Evolutionary conservation across 2,888 invertebrate species (phyloP).

Genomic region (Pollenia labialis): DNA sequence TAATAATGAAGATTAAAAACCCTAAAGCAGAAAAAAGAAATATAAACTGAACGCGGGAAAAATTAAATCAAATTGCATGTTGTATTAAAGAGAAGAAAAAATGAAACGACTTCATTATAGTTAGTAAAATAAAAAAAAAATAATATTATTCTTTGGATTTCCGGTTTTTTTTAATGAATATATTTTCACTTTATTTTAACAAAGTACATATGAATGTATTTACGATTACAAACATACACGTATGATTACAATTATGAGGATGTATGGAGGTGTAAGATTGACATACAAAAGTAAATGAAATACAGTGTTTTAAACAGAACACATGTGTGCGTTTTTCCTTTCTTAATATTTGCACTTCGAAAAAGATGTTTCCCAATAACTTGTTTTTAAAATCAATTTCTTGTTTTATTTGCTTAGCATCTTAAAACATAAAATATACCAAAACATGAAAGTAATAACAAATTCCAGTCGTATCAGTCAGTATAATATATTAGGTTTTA

Average conservation of each 20-base stretch:
- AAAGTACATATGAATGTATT: constrained; percentile 5
- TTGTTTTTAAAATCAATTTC: too few species aligned
- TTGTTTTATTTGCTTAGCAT: too few species aligned
- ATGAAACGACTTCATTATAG: constrained; percentile 17
- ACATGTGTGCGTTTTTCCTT: too few species aligned
- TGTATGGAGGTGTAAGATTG: neutral
- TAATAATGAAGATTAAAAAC: constrained; percentile 43
- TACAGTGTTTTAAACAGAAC: constrained; percentile 10
- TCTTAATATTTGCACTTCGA: too few species aligned
- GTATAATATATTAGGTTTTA: too few species aligned
- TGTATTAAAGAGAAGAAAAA: neutral
- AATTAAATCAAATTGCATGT: constrained; percentile 42
- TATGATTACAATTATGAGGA: neutral
- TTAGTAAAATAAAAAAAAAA: constrained; percentile 21
- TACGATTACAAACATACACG: neutral
- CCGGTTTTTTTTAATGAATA: neutral
- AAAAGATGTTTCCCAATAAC: too few species aligned
- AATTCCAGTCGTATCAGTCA: too few species aligned
- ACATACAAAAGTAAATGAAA: neutral
- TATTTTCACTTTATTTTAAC: constrained; percentile 12
- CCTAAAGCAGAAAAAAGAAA: constrained; percentile 3
- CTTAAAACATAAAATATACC: too few species aligned
- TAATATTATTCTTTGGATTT: neutral
- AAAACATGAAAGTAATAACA: too few species aligned
- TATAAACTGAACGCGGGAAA: constrained; percentile 4